Evolutionary conservation across 1,140 invertebrate species (phyloP), one percentile per base, ranked within the genome.

Genomic region (Heterodera carotae): DNA sequence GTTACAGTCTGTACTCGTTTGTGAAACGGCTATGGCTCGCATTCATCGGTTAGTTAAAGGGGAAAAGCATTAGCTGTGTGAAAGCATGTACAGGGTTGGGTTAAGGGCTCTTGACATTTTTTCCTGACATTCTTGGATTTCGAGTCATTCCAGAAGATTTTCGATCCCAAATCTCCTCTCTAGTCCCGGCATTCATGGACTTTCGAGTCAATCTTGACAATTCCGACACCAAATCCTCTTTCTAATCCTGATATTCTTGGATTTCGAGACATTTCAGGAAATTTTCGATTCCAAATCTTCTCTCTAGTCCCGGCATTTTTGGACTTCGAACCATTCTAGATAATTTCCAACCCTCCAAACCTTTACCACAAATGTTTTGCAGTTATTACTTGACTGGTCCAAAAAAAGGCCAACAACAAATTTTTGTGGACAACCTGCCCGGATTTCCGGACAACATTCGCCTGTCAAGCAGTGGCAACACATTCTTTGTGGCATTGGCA

Each of bases 361-460:
- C n/a, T n/a, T n/a, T n/a, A n/a, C n/a, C n/a, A n/a, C n/a, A 5
- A 31, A 27, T 69, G 64, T 48, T 33, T 25, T 70, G 8, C 2
- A 75, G 72, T 8, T 79, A 76, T 39, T 78, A 88, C 86, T 59
- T 83, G 81, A 43, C 76, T 59, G 6, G 88, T 25, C 69, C 80
- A 10, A 84, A 83, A 66, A 80, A 79, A 25, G 86, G 87, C 29
- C 77, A 77, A 68, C 78, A 69, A 15, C 87, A 88, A 43, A 76
- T 84, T 6, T 85, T 89, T 69, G 64, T 82, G 25, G 84, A 88
- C 22, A 89, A 89, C 77, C 66, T 89, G 29, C 88, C 88, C 33
- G 88, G 88, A 53, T 88, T 87, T 70, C 88, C 88, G 27, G 88
- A 89, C 77, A 89, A 89, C 77, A 88, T 89, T 66, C 84, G 88